Base-by-base conservation (phyloP, 2,797 vertebrate genomes). In the Nothura maculosa region DNA sequence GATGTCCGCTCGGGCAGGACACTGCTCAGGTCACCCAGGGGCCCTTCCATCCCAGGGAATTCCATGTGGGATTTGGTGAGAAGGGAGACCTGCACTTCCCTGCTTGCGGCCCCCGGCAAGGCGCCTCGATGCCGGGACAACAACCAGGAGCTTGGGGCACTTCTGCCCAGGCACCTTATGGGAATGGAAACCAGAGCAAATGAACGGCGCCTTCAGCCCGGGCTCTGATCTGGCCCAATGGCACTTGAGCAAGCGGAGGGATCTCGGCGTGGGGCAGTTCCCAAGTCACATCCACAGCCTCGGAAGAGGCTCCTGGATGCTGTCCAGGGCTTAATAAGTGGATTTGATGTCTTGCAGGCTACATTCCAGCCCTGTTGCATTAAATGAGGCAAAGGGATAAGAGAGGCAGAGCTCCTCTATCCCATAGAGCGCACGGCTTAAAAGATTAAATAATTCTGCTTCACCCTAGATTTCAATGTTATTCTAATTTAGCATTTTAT, bases 361-460 rank as follows among this genome's bases (percentile, higher is more conserved):
- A 58, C 14, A 89, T 96, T 91, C 87, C 83, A 96, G 81, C 69
- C 92, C 55, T 89, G 43, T 64, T 61, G 57, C 87, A 61, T 69
- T 95, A 90, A 92, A 86, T 38, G 52, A 93, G 85, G 81, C 87
- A 94, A 87, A 94, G 19, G 61, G 85, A 95, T 94, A 90, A 94
- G 6, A 83, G n/a, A 87, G 50, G 48, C 73, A 92, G 89, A 88
- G 40, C 5, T 80, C 50, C 40, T 87, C 85, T 76, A 83, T 90
- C 72, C 93, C 86, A 72, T 1, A 80, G 43, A 63, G 30, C 63
- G 42, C 27, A 50, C n/a, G 60, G 89, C 87, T 96, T 93, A 96
- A 94, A 91, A 94, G 93, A 95, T 96, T 87, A 94, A 93, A 50
- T 45, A 77, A 90, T 93, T 92, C 75, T 70, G 90, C 89, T 85